phyloP scores from a whole-genome alignment of 1,140 invertebrate genomes.

The Conus ventricosus region DNA sequence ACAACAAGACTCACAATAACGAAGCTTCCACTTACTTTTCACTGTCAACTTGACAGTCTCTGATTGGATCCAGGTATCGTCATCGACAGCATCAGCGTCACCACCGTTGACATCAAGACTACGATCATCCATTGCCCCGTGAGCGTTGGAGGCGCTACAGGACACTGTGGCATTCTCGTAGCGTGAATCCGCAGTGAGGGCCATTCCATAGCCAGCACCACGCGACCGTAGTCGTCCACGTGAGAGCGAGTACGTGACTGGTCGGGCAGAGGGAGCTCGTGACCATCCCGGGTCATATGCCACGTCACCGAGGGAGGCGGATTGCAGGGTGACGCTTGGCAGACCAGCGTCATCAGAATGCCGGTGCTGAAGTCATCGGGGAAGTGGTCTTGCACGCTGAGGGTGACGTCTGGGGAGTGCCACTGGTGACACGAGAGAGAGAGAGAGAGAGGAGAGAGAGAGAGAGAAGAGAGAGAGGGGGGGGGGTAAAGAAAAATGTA shows the following conservation, averaged over 20 bases:
- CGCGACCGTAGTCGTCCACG: slow-evolving; percentile 8
- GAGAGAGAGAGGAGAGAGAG: not conserved
- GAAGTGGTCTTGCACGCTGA: not conserved
- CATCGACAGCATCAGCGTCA: not conserved
- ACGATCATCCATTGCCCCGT: not conserved
- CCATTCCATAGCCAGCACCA: slow-evolving; percentile 14
- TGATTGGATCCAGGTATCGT: not conserved
- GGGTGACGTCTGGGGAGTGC: not conserved
- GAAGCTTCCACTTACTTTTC: slow-evolving; percentile 17
- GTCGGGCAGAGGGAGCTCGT: slow-evolving; percentile 9
- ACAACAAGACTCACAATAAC: too few species aligned
- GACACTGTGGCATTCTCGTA: slow-evolving; percentile 19
- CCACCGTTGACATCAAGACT: not conserved
- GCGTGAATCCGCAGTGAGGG: slow-evolving; percentile 5
- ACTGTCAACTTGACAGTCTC: not conserved
- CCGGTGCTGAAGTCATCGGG: not conserved
- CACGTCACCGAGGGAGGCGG: slow-evolving; percentile 28
- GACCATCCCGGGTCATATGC: slow-evolving; percentile 26
- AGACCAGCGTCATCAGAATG: slow-evolving; percentile 24
- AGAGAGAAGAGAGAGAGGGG: not conserved
- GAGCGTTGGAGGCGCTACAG: slow-evolving; percentile 15
- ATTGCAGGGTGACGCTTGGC: slow-evolving; percentile 1
- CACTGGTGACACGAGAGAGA: slow-evolving; percentile 4
- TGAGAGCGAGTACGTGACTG: not conserved
- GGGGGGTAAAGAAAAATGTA: not conserved